These are phyloP conservation scores for Trochalopteron elliotii DNA, from an alignment of 2,113 vertebrate species.

Conservation along the genomic window DNA sequence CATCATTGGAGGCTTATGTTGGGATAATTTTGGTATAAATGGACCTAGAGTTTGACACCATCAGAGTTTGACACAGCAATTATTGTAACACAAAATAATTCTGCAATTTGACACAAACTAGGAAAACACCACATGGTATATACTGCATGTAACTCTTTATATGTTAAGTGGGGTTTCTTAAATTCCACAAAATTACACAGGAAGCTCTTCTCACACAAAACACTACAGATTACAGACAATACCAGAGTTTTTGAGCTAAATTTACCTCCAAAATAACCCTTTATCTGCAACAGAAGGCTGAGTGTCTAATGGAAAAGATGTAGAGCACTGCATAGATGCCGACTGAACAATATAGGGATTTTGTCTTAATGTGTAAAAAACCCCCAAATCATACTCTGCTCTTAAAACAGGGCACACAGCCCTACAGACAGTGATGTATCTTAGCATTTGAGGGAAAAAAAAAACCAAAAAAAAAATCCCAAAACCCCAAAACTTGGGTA, in stretches of 20 bases:
- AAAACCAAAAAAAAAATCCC: no score
- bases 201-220: not conserved
- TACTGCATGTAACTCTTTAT: not conserved
- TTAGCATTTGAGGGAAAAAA: not conserved
- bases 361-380: not conserved
- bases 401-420: not conserved
- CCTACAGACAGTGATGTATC: not conserved
- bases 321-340: not conserved
- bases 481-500: not conserved
- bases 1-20: not conserved
- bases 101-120: not conserved
- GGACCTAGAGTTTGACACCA: not conserved
- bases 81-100: not conserved
- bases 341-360: not conserved
- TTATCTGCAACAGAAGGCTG: not conserved
- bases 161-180: not conserved
- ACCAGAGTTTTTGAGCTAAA: not conserved
- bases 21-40: not conserved
- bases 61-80: no score
- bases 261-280: not conserved
- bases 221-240: not conserved
- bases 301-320: not conserved
- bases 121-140: not conserved
- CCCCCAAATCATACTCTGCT: not conserved
- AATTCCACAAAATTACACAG: not conserved